A percentile compares a stretch with the other conserved stretches of the same genome.
phyloP scores from a whole-genome alignment of 2,797 vertebrate genomes.

The Toxotes lorentzi region DNA sequence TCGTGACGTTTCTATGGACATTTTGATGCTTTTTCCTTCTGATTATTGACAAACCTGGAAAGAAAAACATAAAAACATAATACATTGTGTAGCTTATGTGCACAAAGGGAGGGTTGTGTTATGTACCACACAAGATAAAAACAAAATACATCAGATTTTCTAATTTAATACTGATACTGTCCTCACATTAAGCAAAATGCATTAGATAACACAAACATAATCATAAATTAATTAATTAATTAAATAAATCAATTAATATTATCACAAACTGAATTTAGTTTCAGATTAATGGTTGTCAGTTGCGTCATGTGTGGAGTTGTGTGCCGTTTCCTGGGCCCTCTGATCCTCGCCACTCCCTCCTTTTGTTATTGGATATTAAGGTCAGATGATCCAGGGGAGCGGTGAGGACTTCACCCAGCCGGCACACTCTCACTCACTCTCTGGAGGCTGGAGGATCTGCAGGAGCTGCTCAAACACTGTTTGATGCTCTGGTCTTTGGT shows the following conservation, averaged over 20 bases:
- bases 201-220: not conserved
- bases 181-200: too few relatives aligned
- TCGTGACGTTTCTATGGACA: too few relatives aligned
- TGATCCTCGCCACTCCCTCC: not conserved
- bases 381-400: not conserved
- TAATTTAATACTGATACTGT: too few relatives aligned
- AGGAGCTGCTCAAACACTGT: conserved; percentile 34
- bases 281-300: too few relatives aligned
- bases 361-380: not conserved
- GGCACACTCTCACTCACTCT: not conserved
- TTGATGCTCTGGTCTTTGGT: conserved; percentile 53
- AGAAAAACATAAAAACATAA: too few relatives aligned
- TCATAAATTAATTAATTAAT: not conserved
- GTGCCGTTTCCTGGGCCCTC: not conserved
- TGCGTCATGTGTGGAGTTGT: not conserved
- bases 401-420: not conserved
- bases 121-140: too few relatives aligned
- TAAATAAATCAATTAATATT: not conserved
- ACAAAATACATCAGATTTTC: too few relatives aligned
- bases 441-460: conserved; percentile 14
- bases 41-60: too few relatives aligned
- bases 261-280: not conserved
- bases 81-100: too few relatives aligned
- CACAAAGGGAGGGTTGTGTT: too few relatives aligned
- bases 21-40: too few relatives aligned